Base-by-base conservation (phyloP, 92 coral and sea anemone genomes). In the Epizoanthus ramosus region DNA sequence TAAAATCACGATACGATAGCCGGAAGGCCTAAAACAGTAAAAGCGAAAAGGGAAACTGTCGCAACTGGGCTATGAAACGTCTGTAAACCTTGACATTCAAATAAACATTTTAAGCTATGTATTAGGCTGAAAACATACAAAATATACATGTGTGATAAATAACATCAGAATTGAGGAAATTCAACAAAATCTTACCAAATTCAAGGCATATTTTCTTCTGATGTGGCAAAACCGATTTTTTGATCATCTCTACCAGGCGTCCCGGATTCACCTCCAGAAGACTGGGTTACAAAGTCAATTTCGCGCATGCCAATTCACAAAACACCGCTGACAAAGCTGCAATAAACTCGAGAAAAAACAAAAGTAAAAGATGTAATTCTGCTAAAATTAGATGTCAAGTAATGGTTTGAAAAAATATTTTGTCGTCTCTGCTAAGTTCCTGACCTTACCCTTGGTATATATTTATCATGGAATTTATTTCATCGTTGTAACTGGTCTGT, bases 401-500 rank as follows among this genome's bases (percentile, higher is more conserved):
- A 37, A 85, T 89, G 92, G 22, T 25, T 52, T 89, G 43, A 17
- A 25, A 37, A 43, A 60, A 52, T 63, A 33, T 28, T 81, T 85
- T 17, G 56, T 39, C 33, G 57, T 59, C 14, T 39, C 74, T 12
- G 79, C 39, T 28, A 75, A 71, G 63, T 57, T 53, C 33, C 23
- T 85, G 16, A 47, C 67, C 28, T 67, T 56, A 16, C 87, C 90
- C 4, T 80, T 89, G 53, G 64, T 76, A 16, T 87, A 85, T 69
- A 19, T 93, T 70, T 93, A 88, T 80, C 69, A 84, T 87, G 91
- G 85, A 23, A 56, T 83, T 41, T 70, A 67, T 31, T 86, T 57
- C 67, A 65, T 93, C 12, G 59, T 91, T 66, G 87, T 91, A 56
- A 65, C 84, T 24, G 63, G 83, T 56, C 53, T 92, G 3, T 97